Conservation (phyloP, 2,113 vertebrate species). For the Syngnathus typhle region DNA sequence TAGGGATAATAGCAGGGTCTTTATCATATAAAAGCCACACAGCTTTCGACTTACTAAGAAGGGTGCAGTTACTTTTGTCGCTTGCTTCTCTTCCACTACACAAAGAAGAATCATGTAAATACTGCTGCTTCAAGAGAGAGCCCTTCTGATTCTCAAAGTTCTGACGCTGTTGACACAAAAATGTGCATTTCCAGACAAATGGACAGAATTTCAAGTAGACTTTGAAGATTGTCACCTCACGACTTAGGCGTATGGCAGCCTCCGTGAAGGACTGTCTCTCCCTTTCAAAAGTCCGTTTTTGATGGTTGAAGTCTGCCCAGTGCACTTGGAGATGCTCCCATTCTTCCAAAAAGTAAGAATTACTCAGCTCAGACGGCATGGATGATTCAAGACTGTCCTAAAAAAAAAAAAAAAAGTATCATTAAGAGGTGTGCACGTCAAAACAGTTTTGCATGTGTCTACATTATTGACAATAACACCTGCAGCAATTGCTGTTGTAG, state of each 20-base stretch:
- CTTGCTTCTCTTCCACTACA: conserved; percentile 3
- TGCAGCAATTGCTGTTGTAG: conserved; percentile 70
- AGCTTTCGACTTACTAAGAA: conserved; percentile 38
- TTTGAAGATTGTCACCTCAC: conserved; percentile 57
- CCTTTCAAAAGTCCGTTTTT: conserved; percentile 67
- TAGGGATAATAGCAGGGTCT: too few relatives aligned
- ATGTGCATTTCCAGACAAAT: not conserved
- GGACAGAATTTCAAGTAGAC: not conserved
- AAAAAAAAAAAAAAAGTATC: not conserved
- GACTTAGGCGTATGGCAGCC: conserved; percentile 73
- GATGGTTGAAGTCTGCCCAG: conserved; percentile 56
- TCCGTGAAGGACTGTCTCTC: conserved; percentile 74
- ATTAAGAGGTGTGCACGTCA: not conserved
- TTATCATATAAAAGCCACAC: not conserved
- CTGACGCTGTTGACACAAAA: conserved; percentile 47
- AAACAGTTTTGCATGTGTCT: not conserved
- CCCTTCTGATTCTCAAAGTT: conserved; percentile 72
- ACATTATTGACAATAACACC: conserved; percentile 37
- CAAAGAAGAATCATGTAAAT: conserved; percentile 56
- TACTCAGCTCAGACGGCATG: conserved; percentile 45
- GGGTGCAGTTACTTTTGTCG: conserved; percentile 32
- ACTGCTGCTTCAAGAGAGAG: conserved; percentile 62
- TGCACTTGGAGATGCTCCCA: conserved; percentile 66
- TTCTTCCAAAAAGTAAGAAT: conserved; percentile 74
- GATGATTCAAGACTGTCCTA: conserved; percentile 56